Evolutionary conservation across 1,140 invertebrate genomes (phyloP).

Genomic region (Zaprionus vittiger): DNA sequence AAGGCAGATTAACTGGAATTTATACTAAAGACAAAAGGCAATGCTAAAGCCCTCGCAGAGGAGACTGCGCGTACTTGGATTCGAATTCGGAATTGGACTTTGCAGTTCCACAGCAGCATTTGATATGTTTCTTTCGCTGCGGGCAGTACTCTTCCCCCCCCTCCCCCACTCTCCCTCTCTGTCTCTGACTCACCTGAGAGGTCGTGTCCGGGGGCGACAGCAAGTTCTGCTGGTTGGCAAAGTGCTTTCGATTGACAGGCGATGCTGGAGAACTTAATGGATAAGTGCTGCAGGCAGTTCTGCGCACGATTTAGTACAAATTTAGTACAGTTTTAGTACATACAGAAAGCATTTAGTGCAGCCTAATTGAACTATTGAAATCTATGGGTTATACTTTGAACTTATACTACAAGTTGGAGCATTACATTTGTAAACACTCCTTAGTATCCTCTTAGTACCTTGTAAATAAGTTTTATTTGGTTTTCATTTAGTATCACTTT

Average conservation of each 20-base stretch:
- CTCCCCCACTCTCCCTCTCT: background rate
- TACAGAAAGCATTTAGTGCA: background rate
- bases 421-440: no score
- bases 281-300: slow-evolving; percentile 42
- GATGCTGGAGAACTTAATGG: slow-evolving; percentile 52
- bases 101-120: slow-evolving; percentile 29
- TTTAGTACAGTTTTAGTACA: background rate
- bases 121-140: slow-evolving; percentile 54
- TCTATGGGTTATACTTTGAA: background rate
- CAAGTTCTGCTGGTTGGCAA: slow-evolving; percentile 38
- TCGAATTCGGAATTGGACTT: slow-evolving; percentile 22
- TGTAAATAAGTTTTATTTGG: no score
- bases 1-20: slow-evolving; percentile 65
- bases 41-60: slow-evolving; percentile 1
- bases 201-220: slow-evolving; percentile 24
- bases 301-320: slow-evolving; percentile 3
- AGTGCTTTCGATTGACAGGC: slow-evolving; percentile 62
- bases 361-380: background rate
- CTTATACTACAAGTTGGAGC: background rate
- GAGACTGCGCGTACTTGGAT: slow-evolving; percentile 19
- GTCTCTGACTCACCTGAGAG: slow-evolving; percentile 51
- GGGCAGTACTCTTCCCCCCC: slow-evolving; percentile 16
- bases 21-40: slow-evolving; percentile 51
- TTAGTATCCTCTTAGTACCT: no score
- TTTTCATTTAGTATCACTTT: no score